Evolutionary conservation across 1,140 invertebrate species (phyloP).

Genomic region (Lordiphosa collinella): DNA sequence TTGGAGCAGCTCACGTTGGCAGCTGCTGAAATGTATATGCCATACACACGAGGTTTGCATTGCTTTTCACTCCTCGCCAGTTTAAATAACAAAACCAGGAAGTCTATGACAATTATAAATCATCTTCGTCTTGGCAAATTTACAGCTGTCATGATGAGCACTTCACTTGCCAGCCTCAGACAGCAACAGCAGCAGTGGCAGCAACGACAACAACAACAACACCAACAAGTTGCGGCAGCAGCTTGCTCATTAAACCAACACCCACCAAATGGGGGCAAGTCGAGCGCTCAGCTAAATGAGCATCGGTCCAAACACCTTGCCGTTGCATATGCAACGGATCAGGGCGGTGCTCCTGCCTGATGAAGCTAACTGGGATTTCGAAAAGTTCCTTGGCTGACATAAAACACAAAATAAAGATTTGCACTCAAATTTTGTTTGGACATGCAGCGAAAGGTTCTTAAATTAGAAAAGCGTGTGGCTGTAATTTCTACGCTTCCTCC

Average conservation of each 20-base stretch:
- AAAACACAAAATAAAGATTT: conserved; percentile 58
- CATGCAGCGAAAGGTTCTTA: conserved; percentile 72
- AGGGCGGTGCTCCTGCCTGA: conserved; percentile 39
- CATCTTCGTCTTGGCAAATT: conserved; percentile 66
- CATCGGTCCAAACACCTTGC: conserved; percentile 27
- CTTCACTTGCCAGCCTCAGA: conserved; percentile 57
- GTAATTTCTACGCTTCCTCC: conserved; percentile 45
- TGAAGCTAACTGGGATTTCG: conserved; percentile 51
- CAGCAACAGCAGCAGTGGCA: conserved; percentile 33
- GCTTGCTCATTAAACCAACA: conserved; percentile 50
- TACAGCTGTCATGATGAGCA: conserved; percentile 69
- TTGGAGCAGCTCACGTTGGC: conserved; percentile 4
- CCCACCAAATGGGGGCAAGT: conserved; percentile 48
- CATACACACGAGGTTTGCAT: conserved; percentile 40
- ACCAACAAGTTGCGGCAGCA: conserved; percentile 23
- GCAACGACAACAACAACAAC: conserved; percentile 21
- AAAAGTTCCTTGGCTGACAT: conserved; percentile 37
- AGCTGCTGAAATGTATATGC: conserved; percentile 59
- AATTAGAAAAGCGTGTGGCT: conserved; percentile 77
- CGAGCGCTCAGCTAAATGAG: conserved; percentile 37
- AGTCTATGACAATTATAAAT: conserved; percentile 76
- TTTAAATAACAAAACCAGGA: conserved; percentile 62
- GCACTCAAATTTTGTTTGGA: conserved; percentile 60
- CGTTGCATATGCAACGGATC: conserved; percentile 12
- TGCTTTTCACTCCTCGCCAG: conserved; percentile 45